A percentile compares a stretch with the other conserved stretches of the same genome.
These are phyloP conservation scores for Fregetta grallaria DNA, from an alignment of 2,113 vertebrate genomes.

Conservation along the genomic window DNA sequence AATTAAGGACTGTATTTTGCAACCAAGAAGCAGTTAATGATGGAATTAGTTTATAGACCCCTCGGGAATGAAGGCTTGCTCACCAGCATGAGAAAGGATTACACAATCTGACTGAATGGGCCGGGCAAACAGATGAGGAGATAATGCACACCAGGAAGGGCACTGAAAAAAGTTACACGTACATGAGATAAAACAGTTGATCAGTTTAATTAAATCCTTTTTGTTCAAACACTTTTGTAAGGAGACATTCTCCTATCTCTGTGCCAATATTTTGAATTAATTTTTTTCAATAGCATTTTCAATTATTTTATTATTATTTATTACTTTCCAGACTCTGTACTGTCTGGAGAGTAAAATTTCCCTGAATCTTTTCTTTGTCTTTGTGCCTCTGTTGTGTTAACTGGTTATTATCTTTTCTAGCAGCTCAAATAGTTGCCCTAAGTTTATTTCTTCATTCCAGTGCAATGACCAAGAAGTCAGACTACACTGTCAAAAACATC, in stretches of 20 bases:
- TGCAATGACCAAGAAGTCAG: not conserved
- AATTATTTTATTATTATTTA: not conserved
- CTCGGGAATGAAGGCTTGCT: not conserved
- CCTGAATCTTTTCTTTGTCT: not conserved
- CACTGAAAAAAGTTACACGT: not conserved
- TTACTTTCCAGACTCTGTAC: not conserved
- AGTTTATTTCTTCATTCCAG: not conserved
- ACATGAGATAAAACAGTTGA: not conserved
- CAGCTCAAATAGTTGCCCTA: not conserved
- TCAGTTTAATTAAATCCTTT: not conserved
- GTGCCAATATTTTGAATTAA: not conserved
- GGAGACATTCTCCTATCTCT: not conserved
- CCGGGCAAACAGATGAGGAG: not conserved
- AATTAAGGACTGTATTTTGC: not conserved
- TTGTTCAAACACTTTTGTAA: not conserved
- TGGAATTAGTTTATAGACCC: not conserved
- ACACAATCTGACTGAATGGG: not conserved
- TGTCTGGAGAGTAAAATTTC: not conserved
- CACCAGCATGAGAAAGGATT: not conserved
- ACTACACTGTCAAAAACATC: not conserved
- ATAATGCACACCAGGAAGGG: not conserved
- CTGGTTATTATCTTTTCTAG: not conserved
- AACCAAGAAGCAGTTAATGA: not conserved
- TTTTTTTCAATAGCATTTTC: not conserved
- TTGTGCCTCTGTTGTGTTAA: not conserved